Percentiles rank a stretch among this genome's conserved stretches.
Conservation (phyloP, 2,113 vertebrate genomes). For the Cnemophilus loriae region DNA sequence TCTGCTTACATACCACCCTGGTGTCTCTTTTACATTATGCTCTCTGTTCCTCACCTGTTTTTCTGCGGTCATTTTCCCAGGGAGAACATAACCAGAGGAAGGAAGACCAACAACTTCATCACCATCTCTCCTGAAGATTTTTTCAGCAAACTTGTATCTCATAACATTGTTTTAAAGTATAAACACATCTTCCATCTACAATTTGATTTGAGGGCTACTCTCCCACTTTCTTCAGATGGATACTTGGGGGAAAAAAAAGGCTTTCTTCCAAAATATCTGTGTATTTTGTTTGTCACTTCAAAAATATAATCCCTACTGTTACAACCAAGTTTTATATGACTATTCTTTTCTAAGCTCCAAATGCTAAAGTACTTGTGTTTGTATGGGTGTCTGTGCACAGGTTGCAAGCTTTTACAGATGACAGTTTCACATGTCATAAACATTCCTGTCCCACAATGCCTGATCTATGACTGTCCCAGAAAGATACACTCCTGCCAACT, state of each 20-base stretch:
- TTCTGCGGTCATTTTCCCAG: not conserved
- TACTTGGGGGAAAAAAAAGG: not conserved
- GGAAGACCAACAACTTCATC: not conserved
- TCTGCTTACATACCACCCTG: not conserved
- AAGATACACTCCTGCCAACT: constrained; percentile 32
- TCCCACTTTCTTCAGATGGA: not conserved
- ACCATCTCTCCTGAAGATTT: not conserved
- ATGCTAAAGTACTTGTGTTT: not conserved
- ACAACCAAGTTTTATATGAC: not conserved
- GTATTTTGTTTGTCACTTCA: not conserved
- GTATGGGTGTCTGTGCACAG: not conserved
- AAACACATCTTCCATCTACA: not conserved
- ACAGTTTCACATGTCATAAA: not conserved
- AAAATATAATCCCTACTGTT: not conserved
- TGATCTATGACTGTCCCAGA: constrained; percentile 31
- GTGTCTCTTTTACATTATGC: not conserved
- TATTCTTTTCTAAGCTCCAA: not conserved
- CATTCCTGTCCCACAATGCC: not conserved
- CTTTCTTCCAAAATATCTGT: not conserved
- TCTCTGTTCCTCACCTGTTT: not conserved
- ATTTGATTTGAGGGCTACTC: not conserved
- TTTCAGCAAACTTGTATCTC: not conserved
- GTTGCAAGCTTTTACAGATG: not conserved
- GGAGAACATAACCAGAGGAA: not conserved
- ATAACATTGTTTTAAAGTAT: not conserved